A percentile compares a stretch with the other conserved stretches of the same genome.
These are phyloP conservation scores for Scaptomyza montana DNA, from an alignment of 1,140 invertebrate species.

Conservation along the genomic window DNA sequence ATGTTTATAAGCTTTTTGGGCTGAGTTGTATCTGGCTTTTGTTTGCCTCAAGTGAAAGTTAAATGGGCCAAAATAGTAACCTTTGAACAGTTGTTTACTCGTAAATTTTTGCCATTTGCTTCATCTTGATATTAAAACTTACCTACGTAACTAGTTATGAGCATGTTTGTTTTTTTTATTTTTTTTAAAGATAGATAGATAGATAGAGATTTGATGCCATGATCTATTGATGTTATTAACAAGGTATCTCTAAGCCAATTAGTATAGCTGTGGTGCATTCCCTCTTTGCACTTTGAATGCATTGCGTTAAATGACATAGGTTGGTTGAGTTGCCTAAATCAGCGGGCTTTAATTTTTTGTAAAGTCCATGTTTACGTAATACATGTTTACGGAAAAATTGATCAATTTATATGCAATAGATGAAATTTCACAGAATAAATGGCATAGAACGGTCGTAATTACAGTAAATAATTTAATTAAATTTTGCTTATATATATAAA, in stretches of 20 bases:
- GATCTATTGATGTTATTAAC: slow-evolving; percentile 15
- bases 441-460: no score
- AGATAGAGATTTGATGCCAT: no score
- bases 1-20: slow-evolving; percentile 33
- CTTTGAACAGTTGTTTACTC: slow-evolving; percentile 57
- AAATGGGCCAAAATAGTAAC: slow-evolving; percentile 60
- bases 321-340: no score
- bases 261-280: not conserved
- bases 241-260: not conserved
- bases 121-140: slow-evolving; percentile 18
- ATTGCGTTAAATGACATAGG: not conserved
- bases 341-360: no score
- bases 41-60: slow-evolving; percentile 66
- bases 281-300: slow-evolving; percentile 12
- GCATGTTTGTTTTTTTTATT: slow-evolving; percentile 33
- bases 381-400: no score
- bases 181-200: no score
- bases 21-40: slow-evolving; percentile 60
- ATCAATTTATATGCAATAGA: no score
- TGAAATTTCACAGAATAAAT: no score
- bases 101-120: slow-evolving; percentile 10
- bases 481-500: no score
- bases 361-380: no score
- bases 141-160: slow-evolving; percentile 37
- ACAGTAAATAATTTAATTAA: no score